Evolutionary conservation across 2,888 invertebrate genomes (phyloP), one percentile per base, ranked within the genome.

Genomic region (Calliphora vomitoria): DNA sequence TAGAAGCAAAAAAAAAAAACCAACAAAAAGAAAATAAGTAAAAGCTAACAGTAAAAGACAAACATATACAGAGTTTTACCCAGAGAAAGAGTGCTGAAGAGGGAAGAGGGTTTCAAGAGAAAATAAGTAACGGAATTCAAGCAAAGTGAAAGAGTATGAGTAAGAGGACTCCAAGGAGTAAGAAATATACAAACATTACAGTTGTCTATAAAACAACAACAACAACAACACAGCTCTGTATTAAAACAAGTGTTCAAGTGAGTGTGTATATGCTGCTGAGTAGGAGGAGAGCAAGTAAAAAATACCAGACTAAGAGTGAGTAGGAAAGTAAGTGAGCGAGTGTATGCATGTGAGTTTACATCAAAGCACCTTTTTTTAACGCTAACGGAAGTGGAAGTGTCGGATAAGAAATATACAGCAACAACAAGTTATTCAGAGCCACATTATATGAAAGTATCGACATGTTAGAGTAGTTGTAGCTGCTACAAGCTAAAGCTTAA

Each of bases 301-400:
- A 2, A n/a, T 6, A 25, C 38, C n/a, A 44, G 76, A 38, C 11
- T 75, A 44, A 60, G 31, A 18, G 35, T 47, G 31, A 31, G 50
- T 20, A 25, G 20, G 47, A 10, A 15, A 50, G 72, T 47, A 47
- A 38, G 55, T 58, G 72, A 20, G 47, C 75, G 44, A 66, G 75
- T 50, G 55, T 44, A 44, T 44, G 44, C 4, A 38, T 38, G 35
- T 10, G 53, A 55, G 62, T 53, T 71, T 66, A 69, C 55, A 85
- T 74, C 68, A 69, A 80, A 74, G 80, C 85, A 75, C 74, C 60
- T 79, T 75, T 79, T 75, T 72, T 80, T 60, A 69, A 80, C 13
- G 74, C 66, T 50, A 74, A 72, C 82, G 86, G 78, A 86, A 78
- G 71, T 86, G 72, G 86, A 82, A 82, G 78, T 82, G 78, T 86